Evolutionary conservation across 2,797 vertebrate species (phyloP), one percentile per base, ranked within the genome.

Genomic region (Ptychobarbus kaznakovi): DNA sequence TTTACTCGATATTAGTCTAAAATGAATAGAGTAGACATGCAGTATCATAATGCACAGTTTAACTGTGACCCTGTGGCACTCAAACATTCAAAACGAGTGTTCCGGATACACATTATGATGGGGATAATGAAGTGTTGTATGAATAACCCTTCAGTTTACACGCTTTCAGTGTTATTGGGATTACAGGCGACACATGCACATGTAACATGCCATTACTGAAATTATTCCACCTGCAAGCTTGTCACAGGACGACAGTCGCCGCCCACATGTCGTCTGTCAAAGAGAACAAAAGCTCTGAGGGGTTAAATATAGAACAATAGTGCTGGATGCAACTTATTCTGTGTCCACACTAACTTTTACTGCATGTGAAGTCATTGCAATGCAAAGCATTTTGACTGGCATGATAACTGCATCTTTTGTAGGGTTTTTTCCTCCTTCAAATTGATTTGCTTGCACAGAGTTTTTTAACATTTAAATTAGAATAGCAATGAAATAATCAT

Each of bases 231-330:
- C 74, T 22, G n/a, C 66, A 13, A 56, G 63, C 78, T 61, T 84
- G 86, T 78, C 84, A 84, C 88, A 63, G 63, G 72, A 74, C 74
- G 61, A 83, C 86, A 63, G 86, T 84, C 77, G 75, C 82, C 86
- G 78, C 86, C 86, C 86, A 87, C 82, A 66, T 85, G 82, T 87
- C 78, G 53, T 87, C 82, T 87, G 82, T 84, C 86, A 84, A 84
- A 84, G 35, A 83, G 44, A 78, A 87, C 82, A 82, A 84, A 84
- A 84, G 72, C 86, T 78, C 42, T 9, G 69, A 80, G 69, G 38
- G 86, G 78, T 83, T 87, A 83, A 68, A 73, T 72, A 83, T 73
- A 82, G 86, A 82, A 73, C 81, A 86, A 74, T 83, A 51, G 74
- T 51, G 53, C 74, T 49, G 81, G 82, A n/a, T 84, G 69, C 46